Evolutionary conservation across 1,140 invertebrate genomes (phyloP).

Genomic region (Mercenaria mercenaria): DNA sequence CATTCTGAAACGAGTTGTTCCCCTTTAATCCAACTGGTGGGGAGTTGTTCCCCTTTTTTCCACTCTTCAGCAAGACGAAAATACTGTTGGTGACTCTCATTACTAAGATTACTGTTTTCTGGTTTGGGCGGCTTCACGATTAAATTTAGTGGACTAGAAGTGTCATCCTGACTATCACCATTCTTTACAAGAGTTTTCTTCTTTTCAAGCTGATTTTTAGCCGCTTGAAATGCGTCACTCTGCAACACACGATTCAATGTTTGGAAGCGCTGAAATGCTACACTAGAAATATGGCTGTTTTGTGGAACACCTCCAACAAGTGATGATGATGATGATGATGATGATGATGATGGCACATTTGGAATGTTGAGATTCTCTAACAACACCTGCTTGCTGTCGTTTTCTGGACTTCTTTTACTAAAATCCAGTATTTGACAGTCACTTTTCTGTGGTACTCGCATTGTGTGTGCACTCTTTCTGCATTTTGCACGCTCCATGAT

Average conservation of each 20-base stretch:
- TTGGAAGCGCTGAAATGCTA: slow-evolving; percentile 48
- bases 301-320: not conserved
- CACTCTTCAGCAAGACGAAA: slow-evolving; percentile 51
- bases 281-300: slow-evolving; percentile 28
- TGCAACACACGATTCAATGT: slow-evolving; percentile 57
- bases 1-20: not conserved
- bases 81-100: slow-evolving; percentile 38
- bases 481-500: slow-evolving; percentile 60
- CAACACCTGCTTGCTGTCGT: not conserved
- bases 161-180: not conserved
- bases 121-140: not conserved
- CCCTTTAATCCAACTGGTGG: not conserved
- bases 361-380: slow-evolving; percentile 27
- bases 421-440: slow-evolving; percentile 24
- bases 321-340: not conserved
- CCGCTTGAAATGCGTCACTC: slow-evolving; percentile 61
- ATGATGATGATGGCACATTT: not conserved
- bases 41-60: slow-evolving; percentile 43
- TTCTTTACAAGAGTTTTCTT: not conserved
- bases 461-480: slow-evolving; percentile 45
- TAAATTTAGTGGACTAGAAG: slow-evolving; percentile 29
- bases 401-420: not conserved
- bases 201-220: slow-evolving; percentile 56
- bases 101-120: not conserved
- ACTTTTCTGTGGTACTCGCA: slow-evolving; percentile 25